Conservation (phyloP, 2,888 invertebrate species). For the Pristionchus exspectatus region DNA sequence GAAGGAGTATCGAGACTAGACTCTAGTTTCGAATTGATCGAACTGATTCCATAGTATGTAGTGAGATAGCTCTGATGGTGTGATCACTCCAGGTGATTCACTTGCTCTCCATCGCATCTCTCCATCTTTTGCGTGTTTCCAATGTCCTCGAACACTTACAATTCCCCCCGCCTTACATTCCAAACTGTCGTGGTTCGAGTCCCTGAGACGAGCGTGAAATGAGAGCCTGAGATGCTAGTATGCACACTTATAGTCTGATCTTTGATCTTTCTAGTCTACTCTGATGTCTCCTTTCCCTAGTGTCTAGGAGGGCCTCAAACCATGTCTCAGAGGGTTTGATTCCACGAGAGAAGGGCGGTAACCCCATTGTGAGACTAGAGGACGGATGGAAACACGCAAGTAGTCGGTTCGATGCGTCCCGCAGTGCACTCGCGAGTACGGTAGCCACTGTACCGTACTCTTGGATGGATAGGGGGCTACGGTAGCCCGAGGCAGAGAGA, state of each 20-base stretch:
- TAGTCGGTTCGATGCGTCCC: neutral
- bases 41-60: neutral
- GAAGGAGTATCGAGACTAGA: neutral
- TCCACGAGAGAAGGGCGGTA: neutral
- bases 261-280: slow-evolving; percentile 6
- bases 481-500: slow-evolving; percentile 15
- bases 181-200: neutral
- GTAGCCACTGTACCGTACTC: slow-evolving; percentile 12
- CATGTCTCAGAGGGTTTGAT: neutral
- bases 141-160: neutral
- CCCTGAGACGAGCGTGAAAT: slow-evolving; percentile 14
- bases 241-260: neutral
- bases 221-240: slow-evolving; percentile 27
- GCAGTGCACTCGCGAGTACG: slow-evolving; percentile 46
- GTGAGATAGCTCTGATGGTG: neutral
- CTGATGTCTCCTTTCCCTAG: neutral
- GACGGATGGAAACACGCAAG: slow-evolving; percentile 10
- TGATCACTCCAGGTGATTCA: slow-evolving; percentile 35
- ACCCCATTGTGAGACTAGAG: slow-evolving; percentile 13
- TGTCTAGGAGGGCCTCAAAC: slow-evolving; percentile 5
- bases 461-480: neutral
- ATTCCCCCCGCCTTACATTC: neutral
- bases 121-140: neutral
- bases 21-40: neutral
- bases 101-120: neutral